Base-by-base conservation (phyloP, 2,113 vertebrate species). In the Dascyllus trimaculatus region DNA sequence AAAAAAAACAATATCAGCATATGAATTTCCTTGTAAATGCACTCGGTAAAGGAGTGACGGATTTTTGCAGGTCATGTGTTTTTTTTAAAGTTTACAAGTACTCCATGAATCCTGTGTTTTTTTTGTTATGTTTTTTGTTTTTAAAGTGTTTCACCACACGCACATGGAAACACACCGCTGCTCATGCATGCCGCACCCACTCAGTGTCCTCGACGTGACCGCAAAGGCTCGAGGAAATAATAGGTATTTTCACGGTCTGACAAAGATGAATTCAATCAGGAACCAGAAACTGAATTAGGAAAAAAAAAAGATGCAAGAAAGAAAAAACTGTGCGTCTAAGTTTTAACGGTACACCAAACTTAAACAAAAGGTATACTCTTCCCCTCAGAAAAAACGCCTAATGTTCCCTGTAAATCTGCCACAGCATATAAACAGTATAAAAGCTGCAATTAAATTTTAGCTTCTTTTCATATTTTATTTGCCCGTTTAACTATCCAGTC, bases 391-490 rank as follows among this genome's bases (percentile, higher is more conserved):
- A 26, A 70, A 6, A 32, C 26, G 59, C 26, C 60, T 25, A 56
- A 40, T 10, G 22, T 61, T 52, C n/a, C 52, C 24, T 48, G 21
- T 77, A 82, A 80, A 82, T 66, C 48, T 32, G 49, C 52, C 63
- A 51, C 66, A 58, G 63, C 32, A 19, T 72, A 76, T 67, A 81
- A 89, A 84, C 32, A 49, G 62, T 67, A 57, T 76, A 51, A 85
- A 78, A 78, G 19, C 54, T 75, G 76, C 62, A 65, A 74, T 85
- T 62, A 84, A 78, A 61, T 43, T 76, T 84, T 1, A 79, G 66
- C 62, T 80, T 62, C 51, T 76, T 76, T 85, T 82, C 35, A 22
- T 73, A 48, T 75, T 89, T 87, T 40, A 88, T 89, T 81, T 70
- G 57, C 66, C 70, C 18, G 1, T 84, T 82, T 71, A 73, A 76